phyloP scores from a whole-genome alignment of 1,140 invertebrate genomes.

The Tetragnatha versicolor region DNA sequence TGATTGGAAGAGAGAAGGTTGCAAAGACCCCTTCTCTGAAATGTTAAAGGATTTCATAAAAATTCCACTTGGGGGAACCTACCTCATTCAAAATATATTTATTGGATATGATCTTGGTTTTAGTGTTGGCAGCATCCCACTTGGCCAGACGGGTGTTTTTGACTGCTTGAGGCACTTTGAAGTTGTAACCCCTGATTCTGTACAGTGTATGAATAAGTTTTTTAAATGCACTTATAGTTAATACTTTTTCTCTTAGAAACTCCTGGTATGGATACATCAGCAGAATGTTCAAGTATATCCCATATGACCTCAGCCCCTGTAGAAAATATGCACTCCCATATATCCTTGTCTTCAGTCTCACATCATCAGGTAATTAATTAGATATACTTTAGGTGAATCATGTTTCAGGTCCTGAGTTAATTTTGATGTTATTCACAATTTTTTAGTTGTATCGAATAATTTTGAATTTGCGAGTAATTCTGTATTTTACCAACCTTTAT shows the following conservation, averaged over 20 bases:
- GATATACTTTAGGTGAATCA: not conserved
- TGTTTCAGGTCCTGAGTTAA: not conserved
- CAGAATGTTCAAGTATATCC: not conserved
- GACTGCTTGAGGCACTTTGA: too few relatives aligned
- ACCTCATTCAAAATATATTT: too few relatives aligned
- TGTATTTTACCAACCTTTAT: not conserved
- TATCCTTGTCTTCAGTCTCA: slow-evolving; percentile 13
- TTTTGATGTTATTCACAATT: not conserved
- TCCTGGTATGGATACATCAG: slow-evolving; percentile 15
- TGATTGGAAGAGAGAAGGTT: too few relatives aligned
- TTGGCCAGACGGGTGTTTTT: too few relatives aligned
- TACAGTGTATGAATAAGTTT: too few relatives aligned
- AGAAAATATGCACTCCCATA: slow-evolving; percentile 32
- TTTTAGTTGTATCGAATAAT: not conserved
- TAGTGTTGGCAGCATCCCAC: too few relatives aligned
- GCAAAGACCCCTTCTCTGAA: too few relatives aligned
- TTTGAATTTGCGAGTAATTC: not conserved
- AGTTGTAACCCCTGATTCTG: too few relatives aligned
- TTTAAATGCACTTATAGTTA: too few relatives aligned
- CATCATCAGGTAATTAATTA: slow-evolving; percentile 11
- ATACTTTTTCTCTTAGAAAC: not conserved
- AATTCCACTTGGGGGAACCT: too few relatives aligned
- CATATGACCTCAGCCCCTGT: slow-evolving; percentile 11
- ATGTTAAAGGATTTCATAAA: too few relatives aligned
- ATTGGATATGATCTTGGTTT: too few relatives aligned